Conservation (phyloP, 2,797 vertebrate genomes). For the Halcyon leucocephala region DNA sequence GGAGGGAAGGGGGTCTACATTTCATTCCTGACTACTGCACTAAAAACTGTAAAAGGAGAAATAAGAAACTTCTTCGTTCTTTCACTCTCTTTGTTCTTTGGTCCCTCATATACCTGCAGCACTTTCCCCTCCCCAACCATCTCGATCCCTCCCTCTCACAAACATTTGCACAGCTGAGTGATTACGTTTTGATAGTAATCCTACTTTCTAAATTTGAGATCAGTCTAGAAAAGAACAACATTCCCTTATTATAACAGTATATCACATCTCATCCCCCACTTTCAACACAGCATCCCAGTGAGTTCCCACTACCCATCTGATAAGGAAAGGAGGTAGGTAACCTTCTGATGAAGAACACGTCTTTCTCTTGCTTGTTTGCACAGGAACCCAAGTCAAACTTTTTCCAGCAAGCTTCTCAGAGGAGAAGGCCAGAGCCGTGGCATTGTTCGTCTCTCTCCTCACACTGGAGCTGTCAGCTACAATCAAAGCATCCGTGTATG, state of each 20-base stretch:
- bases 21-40: neutral
- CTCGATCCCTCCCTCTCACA: neutral
- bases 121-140: neutral
- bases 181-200: neutral
- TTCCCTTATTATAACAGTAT: constrained; percentile 57
- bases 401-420: neutral
- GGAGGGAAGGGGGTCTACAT: neutral
- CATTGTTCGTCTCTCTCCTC: neutral
- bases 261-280: constrained; percentile 63
- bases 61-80: neutral
- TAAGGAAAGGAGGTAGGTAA: constrained; percentile 37
- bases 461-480: constrained; percentile 54
- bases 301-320: constrained; percentile 42
- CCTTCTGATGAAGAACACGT: neutral
- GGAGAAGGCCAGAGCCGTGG: neutral
- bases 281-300: constrained; percentile 53
- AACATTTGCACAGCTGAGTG: constrained; percentile 30
- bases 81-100: neutral
- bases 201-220: constrained; percentile 57
- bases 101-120: neutral
- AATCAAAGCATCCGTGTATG: constrained; percentile 62
- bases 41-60: neutral
- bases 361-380: neutral
- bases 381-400: neutral
- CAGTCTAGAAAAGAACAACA: constrained; percentile 58